Evolutionary conservation across 2,797 vertebrate species (phyloP), one percentile per base, ranked within the genome.

Genomic region (Naso thynnoides): DNA sequence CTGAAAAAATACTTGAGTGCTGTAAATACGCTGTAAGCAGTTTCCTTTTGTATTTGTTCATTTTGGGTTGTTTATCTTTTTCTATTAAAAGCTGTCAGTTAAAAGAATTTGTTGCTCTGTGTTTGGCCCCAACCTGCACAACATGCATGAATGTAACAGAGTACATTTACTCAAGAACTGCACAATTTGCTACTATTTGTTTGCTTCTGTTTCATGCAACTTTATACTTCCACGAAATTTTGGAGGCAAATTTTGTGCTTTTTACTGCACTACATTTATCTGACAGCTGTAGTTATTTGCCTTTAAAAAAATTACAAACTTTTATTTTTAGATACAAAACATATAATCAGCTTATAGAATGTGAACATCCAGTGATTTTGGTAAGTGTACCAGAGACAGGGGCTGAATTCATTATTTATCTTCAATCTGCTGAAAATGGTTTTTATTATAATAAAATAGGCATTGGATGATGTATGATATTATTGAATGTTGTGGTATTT

Each of bases 41-140:
- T 82, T 87, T 88, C 70, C 64, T 93, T 94, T 93, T 94, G 87
- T 94, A 92, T 91, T 75, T 83, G 69, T 93, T 88, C 45, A 85
- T 81, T 88, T 90, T 90, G 90, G 76, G 83, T 88, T 89, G 86
- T 91, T 87, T 70, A 86, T 89, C 81, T 90, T 95, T 95, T 95
- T 94, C 81, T 95, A 95, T 92, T 94, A 94, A 95, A 95, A 87
- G 8, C 39, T 83, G 82, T 85, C 86, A 79, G 74, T 73, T 84
- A 76, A 85, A 91, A 81, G 63, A 65, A 56, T 54, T 27, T 23
- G 27, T 41, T 50, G 44, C 26, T 75, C 27, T 70, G 33, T 84
- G 21, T 76, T 58, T 23, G 9, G 50, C 21, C 9, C 9, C 2
- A n/a, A 19, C 48, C 18, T 45, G 45, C 48, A 27, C 44, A 27